Base-by-base conservation (phyloP, 2,113 vertebrate genomes). In the Pycnonotus jocosus region DNA sequence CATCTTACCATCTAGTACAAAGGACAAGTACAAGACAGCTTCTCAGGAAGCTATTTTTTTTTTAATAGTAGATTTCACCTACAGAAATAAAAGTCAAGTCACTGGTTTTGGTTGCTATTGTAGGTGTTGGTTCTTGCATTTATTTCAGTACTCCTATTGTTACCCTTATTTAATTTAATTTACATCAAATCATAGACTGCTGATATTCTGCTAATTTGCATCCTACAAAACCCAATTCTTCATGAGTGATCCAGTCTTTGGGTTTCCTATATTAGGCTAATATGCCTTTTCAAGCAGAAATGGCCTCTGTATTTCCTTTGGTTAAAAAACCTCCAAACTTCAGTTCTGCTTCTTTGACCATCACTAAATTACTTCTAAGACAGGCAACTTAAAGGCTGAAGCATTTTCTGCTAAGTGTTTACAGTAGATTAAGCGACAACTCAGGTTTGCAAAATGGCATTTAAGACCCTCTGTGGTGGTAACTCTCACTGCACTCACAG, bases 291-390 rank as follows among this genome's bases (percentile, higher is more conserved):
- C 16, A 68, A 74, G 35, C 5, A 70, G 27, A 76, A 61, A 64
- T 0, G 0, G 27, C 47, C 12, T 71, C 13, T 12, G 5, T 27
- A 44, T 18, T 73, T 85, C 23, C 23, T 50, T 35, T 4, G 10
- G 10, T 7, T 4, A 47, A 56, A 74, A 81, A 48, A 35, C 0
- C 1, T 6, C 13, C 15, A 9, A 66, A 31, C 2, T 5, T 9
- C 18, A 56, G 40, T 7, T 0, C 20, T 38, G 23, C 22, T 57
- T 87, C 27, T 68, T 58, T 61, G 38, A 18, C 47, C 12, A n/a
- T 54, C 25, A 38, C 33, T 62, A 62, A 78, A 31, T 68, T 58
- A 38, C 12, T 68, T 48, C 40, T 50, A 42, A 47, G 62, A 64
- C 2, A 15, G 7, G 9, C 6, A 42, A 68, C 30, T 58, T 81